Percentiles rank a stretch among this genome's conserved stretches.
Evolutionary conservation across 1,140 invertebrate genomes (phyloP).

Genomic region (Magallana ariakensis): DNA sequence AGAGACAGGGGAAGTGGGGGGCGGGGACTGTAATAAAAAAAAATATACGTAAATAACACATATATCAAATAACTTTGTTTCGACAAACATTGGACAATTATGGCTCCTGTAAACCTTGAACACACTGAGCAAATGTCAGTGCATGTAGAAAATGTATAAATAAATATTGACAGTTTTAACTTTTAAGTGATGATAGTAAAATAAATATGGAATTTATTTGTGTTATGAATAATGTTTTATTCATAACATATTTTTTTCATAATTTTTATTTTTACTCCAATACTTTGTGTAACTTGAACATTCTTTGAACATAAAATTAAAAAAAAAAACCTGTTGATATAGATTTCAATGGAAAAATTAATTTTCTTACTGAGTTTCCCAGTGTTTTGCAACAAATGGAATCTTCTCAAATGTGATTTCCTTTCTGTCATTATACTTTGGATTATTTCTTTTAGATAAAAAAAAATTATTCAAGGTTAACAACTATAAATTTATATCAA

Average conservation of each 20-base stretch:
- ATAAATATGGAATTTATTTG: neutral
- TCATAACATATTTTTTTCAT: too few species aligned
- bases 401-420: slow-evolving; percentile 74
- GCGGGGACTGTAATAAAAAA: slow-evolving; percentile 71
- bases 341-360: neutral
- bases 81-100: neutral
- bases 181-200: neutral
- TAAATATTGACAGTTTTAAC: neutral
- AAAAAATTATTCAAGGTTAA: slow-evolving; percentile 12
- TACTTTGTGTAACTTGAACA: too few species aligned
- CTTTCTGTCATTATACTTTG: slow-evolving; percentile 62
- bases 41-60: neutral
- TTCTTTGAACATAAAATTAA: too few species aligned
- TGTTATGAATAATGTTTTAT: neutral
- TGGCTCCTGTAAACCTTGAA: neutral
- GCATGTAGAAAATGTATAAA: neutral
- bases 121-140: neutral
- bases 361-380: slow-evolving; percentile 43
- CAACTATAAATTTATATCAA: too few species aligned
- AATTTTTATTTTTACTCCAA: too few species aligned
- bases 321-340: too few species aligned
- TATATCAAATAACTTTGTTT: neutral
- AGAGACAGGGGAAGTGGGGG: slow-evolving; percentile 78
- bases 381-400: slow-evolving; percentile 75
- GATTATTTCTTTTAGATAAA: slow-evolving; percentile 70